Evolutionary conservation across 2,888 invertebrate genomes (phyloP), one percentile per base, ranked within the genome.

Genomic region (Biston stratarius): DNA sequence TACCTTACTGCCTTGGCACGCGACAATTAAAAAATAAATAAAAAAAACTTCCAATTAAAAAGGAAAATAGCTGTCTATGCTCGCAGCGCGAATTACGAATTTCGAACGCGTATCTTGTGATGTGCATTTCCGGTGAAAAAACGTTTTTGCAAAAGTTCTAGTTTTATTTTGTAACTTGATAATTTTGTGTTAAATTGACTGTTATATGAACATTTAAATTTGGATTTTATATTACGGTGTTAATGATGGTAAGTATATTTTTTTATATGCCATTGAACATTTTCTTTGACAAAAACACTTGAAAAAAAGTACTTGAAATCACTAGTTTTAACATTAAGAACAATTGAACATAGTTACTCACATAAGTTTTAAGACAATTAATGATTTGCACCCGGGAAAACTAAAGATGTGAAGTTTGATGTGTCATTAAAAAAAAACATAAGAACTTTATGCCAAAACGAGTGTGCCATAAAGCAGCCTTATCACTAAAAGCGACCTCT

Each of bases 1-100:
- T 67, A 76, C 72, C 74, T 71, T 69, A 51, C 55, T 48, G 33
- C 62, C 53, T 79, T 80, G 80, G 81, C 82, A 83, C 79, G 82
- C 81, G 81, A 81, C 74, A 80, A 81, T 79, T 75, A 76, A 76
- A 77, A 77, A 75, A 77, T 64, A n/a, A n/a, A n/a, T n/a, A 77
- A 77, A 24, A 69, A 67, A 67, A 70, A 69, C 51, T 24, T 55
- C 62, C 67, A 81, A 81, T 80, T 78, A 76, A 71, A 76, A 72
- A 76, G 61, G 74, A 76, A 72, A 65, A 63, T 51, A 55, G 57
- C 44, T 57, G 57, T 70, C 73, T 64, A 72, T 71, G 69, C 51
- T 66, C 61, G 59, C 42, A 59, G 68, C 69, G 75, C 75, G 79
- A 73, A 73, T 67, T 77, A 72, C 73, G 70, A 77, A 74, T 75